Evolutionary conservation across 2,888 invertebrate species (phyloP).

Genomic region (Eupithecia insigniata): DNA sequence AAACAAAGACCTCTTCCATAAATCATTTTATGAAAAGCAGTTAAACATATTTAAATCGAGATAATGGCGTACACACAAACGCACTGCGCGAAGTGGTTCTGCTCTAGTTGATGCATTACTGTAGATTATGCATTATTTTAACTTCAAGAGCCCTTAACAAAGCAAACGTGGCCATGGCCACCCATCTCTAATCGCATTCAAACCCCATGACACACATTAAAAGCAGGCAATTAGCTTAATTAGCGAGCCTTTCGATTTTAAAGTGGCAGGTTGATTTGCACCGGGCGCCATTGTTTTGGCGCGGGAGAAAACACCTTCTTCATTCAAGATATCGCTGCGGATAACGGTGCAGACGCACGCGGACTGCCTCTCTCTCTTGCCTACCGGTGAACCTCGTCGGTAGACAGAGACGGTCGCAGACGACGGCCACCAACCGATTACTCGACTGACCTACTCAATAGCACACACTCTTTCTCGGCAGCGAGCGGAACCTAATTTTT

Average conservation of each 20-base stretch:
- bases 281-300: constrained; percentile 79
- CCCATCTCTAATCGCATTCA: constrained; percentile 48
- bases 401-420: constrained; percentile 62
- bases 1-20: background rate
- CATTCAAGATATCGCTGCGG: constrained; percentile 83
- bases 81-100: constrained; percentile 27
- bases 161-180: constrained; percentile 45
- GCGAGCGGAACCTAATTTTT: constrained; percentile 83
- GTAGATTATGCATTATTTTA: constrained; percentile 30
- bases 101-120: constrained; percentile 35
- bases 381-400: background rate
- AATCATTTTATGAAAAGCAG: background rate
- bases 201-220: constrained; percentile 53
- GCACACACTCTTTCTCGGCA: constrained; percentile 84
- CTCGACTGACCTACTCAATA: constrained; percentile 84
- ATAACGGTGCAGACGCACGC: constrained; percentile 81
- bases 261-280: constrained; percentile 68
- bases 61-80: constrained; percentile 22
- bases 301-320: constrained; percentile 83
- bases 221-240: constrained; percentile 66
- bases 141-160: constrained; percentile 37
- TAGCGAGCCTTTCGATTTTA: constrained; percentile 75
- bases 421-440: constrained; percentile 77
- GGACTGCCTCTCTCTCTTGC: constrained; percentile 58
- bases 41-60: constrained; percentile 1